These are phyloP conservation scores for Rhea pennata DNA, from an alignment of 2,113 vertebrate species.

Conservation along the genomic window DNA sequence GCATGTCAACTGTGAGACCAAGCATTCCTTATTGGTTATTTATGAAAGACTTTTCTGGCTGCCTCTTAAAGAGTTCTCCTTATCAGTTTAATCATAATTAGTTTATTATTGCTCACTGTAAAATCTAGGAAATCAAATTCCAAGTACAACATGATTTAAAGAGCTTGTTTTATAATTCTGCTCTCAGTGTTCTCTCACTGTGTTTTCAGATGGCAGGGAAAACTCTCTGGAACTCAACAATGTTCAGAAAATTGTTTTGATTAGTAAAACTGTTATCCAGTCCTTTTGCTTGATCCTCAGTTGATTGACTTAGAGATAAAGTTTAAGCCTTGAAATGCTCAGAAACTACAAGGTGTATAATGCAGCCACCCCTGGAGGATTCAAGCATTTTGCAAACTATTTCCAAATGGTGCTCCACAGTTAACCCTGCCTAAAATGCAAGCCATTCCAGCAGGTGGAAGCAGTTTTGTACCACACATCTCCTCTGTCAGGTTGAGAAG, in stretches of 20 bases:
- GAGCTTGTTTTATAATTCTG: slow-evolving; percentile 38
- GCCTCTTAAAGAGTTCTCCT: slow-evolving; percentile 41
- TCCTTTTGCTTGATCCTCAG: slow-evolving; percentile 62
- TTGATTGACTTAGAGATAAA: slow-evolving; percentile 74
- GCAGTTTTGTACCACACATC: slow-evolving; percentile 56
- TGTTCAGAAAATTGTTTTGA: slow-evolving; percentile 73
- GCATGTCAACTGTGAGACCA: slow-evolving; percentile 25
- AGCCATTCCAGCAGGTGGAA: slow-evolving; percentile 73
- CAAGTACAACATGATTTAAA: slow-evolving; percentile 56
- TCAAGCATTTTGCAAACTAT: slow-evolving; percentile 71
- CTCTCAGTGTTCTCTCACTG: not conserved
- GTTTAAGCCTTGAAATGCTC: slow-evolving; percentile 66
- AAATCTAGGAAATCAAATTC: slow-evolving; percentile 62
- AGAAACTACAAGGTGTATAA: slow-evolving; percentile 63
- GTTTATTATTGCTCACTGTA: slow-evolving; percentile 67
- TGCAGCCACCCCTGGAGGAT: slow-evolving; percentile 48
- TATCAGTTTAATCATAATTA: slow-evolving; percentile 68
- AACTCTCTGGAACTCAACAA: slow-evolving; percentile 52
- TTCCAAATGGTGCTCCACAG: slow-evolving; percentile 78
- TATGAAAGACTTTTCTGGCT: slow-evolving; percentile 50
- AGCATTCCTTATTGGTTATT: slow-evolving; percentile 52
- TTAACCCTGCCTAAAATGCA: slow-evolving; percentile 74
- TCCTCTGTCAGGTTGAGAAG: slow-evolving; percentile 57
- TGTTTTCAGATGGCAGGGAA: slow-evolving; percentile 49
- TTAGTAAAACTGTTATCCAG: slow-evolving; percentile 67